Conservation (phyloP, 2,797 vertebrate species). For the Danio jaintianensis region DNA sequence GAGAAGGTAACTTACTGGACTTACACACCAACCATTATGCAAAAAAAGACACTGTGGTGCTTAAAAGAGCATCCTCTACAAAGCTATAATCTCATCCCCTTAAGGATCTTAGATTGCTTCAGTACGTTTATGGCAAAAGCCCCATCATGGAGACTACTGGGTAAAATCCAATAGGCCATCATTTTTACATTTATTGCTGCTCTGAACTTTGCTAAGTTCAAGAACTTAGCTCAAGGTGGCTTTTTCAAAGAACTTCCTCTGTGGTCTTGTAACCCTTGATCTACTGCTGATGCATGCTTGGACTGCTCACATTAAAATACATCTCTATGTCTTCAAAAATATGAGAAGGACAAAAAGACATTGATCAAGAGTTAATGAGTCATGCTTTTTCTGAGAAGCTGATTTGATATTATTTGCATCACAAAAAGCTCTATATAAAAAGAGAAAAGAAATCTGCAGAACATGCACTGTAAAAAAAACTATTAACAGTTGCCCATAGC, state of each 20-base stretch:
- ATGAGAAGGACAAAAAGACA: background rate
- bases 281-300: background rate
- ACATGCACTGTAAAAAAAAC: too few relatives aligned
- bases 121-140: slow-evolving; percentile 3
- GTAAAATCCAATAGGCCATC: slow-evolving; percentile 16
- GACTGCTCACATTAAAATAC: background rate
- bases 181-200: slow-evolving; percentile 27
- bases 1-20: slow-evolving; percentile 74
- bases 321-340: background rate
- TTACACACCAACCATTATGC: slow-evolving; percentile 10
- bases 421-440: background rate
- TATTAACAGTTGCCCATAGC: background rate
- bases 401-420: background rate
- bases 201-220: slow-evolving; percentile 20
- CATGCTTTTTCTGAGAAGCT: background rate
- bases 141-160: slow-evolving; percentile 1
- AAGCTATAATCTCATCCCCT: background rate
- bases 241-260: background rate
- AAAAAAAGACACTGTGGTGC: slow-evolving; percentile 63
- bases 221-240: slow-evolving; percentile 10
- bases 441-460: background rate
- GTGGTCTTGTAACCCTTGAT: background rate
- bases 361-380: too few relatives aligned
- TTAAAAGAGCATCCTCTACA: slow-evolving; percentile 49
- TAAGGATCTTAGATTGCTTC: background rate